Percentiles rank a stretch among this genome's conserved stretches.
Conservation (phyloP, 2,797 vertebrate genomes). For the Spinus pinus region DNA sequence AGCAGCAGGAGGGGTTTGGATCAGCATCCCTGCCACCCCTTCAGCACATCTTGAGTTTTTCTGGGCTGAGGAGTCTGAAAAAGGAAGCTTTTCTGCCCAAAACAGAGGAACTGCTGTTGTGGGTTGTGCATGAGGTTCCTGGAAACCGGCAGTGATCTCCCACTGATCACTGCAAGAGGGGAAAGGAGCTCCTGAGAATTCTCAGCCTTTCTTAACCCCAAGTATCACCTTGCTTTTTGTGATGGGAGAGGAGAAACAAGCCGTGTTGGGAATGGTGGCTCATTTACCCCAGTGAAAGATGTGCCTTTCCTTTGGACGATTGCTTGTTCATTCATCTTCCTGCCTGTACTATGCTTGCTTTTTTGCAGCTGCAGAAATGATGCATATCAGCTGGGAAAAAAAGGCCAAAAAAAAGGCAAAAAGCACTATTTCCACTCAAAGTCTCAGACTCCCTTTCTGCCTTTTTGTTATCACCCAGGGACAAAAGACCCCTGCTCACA, state of each 20-base stretch:
- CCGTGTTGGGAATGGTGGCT: fast-evolving
- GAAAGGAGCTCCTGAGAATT: not conserved
- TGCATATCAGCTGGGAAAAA: not conserved
- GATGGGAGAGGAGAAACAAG: not conserved
- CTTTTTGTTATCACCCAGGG: not conserved
- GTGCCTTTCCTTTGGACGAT: not conserved
- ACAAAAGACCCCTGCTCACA: not conserved
- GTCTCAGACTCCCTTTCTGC: not conserved
- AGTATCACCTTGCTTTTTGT: not conserved
- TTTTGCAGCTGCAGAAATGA: not conserved
- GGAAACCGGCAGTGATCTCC: not conserved
- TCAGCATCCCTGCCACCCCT: not conserved
- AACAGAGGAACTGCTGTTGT: not conserved
- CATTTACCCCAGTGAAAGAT: not conserved
- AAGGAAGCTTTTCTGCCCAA: not conserved
- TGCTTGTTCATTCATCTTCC: not conserved
- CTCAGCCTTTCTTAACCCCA: not conserved
- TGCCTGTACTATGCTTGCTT: not conserved
- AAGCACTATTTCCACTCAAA: not conserved
- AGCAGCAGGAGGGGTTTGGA: not conserved
- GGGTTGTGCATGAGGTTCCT: not conserved
- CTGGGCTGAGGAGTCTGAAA: not conserved
- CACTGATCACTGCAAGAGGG: fast-evolving
- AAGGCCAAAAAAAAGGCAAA: too few species aligned
- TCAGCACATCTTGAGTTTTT: not conserved